A percentile compares a stretch with the other conserved stretches of the same genome.
Conservation (phyloP, 2,888 invertebrate species). For the Gastracanthus pulcherrimus region DNA sequence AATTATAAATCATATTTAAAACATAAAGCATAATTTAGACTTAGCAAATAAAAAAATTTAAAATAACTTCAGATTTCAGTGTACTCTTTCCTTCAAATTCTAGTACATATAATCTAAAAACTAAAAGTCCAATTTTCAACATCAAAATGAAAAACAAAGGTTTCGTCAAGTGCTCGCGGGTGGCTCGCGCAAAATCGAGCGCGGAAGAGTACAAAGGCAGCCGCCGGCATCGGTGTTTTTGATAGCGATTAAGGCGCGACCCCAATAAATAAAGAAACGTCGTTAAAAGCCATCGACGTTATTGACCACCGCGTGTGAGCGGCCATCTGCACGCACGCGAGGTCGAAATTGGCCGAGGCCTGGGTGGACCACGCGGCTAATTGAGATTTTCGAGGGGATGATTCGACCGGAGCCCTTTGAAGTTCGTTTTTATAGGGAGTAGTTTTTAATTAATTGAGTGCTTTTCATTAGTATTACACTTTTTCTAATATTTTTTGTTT, state of each 20-base stretch:
- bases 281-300: constrained; percentile 33
- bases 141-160: too few species aligned
- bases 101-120: too few species aligned
- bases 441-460: constrained; percentile 23
- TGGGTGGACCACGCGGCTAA: constrained; percentile 37
- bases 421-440: not conserved
- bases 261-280: constrained; percentile 51
- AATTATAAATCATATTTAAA: too few species aligned
- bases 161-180: not conserved
- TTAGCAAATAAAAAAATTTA: too few species aligned
- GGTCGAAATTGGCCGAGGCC: not conserved
- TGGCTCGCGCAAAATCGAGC: not conserved
- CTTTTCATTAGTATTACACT: constrained; percentile 7
- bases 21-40: too few species aligned
- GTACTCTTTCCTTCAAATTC: too few species aligned
- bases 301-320: not conserved
- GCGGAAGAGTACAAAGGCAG: constrained; percentile 27
- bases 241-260: constrained; percentile 52
- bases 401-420: constrained; percentile 7
- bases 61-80: too few species aligned
- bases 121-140: too few species aligned
- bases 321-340: constrained; percentile 21
- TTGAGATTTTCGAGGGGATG: constrained; percentile 46
- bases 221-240: constrained; percentile 29
- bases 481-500: not conserved